Conservation (phyloP, 2,797 vertebrate genomes). For the Echeneis naucrates region DNA sequence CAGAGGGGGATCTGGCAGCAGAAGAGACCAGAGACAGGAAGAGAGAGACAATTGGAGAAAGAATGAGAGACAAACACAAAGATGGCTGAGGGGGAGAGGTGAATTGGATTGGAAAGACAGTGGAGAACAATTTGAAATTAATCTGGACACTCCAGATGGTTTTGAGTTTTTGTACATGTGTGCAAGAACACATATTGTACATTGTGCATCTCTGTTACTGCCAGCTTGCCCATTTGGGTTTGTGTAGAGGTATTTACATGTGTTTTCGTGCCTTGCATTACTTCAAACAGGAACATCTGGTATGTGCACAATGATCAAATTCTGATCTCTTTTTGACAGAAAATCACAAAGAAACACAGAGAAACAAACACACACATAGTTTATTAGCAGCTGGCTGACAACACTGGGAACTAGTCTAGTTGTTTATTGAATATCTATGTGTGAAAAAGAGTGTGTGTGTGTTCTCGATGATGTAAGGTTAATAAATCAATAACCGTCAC, state of each 20-base stretch:
- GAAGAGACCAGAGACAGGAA: slow-evolving; percentile 50
- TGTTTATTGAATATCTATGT: slow-evolving; percentile 18
- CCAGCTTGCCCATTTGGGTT: slow-evolving; percentile 49
- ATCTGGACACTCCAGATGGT: slow-evolving; percentile 80
- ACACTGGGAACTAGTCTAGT: slow-evolving; percentile 30
- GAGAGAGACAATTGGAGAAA: slow-evolving; percentile 61
- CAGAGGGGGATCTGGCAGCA: slow-evolving; percentile 50
- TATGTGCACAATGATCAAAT: slow-evolving; percentile 34
- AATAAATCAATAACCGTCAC: slow-evolving; percentile 68
- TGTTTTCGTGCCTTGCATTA: slow-evolving; percentile 55
- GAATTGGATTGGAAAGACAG: slow-evolving; percentile 78
- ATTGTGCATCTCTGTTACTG: slow-evolving; percentile 32
- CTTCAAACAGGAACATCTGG: slow-evolving; percentile 69
- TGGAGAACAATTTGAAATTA: slow-evolving; percentile 77
- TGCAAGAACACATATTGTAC: slow-evolving; percentile 11
- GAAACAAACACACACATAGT: slow-evolving; percentile 3
- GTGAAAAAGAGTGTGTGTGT: slow-evolving; percentile 8
- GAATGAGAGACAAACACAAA: slow-evolving; percentile 61
- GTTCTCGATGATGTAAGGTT: slow-evolving; percentile 59
- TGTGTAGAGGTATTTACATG: slow-evolving; percentile 56
- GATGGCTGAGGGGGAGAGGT: slow-evolving; percentile 70
- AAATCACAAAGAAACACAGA: slow-evolving; percentile 32
- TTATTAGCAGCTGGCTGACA: slow-evolving; percentile 35
- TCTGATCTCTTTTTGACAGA: slow-evolving; percentile 39
- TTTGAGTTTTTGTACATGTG: slow-evolving; percentile 53